phyloP scores from a whole-genome alignment of 2,113 vertebrate genomes.

The Pseudopodoces humilis region DNA sequence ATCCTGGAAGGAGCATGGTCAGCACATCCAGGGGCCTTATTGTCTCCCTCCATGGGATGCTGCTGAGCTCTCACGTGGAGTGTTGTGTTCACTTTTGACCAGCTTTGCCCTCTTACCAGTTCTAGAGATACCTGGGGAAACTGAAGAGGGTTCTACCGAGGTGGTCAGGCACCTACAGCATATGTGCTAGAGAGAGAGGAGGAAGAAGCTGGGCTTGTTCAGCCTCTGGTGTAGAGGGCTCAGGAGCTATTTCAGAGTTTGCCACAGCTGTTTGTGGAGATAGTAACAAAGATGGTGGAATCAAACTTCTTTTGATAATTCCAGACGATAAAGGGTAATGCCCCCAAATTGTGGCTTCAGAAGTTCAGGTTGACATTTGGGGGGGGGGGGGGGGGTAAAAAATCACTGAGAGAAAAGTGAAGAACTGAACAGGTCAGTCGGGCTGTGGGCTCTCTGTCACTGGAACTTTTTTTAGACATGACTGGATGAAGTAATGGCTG shows the following conservation, averaged over 20 bases:
- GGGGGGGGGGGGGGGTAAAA: no score
- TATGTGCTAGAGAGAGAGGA: neutral
- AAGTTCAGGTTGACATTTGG: neutral
- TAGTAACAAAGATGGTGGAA: neutral
- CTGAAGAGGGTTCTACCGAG: neutral
- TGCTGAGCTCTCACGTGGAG: neutral
- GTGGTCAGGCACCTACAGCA: neutral
- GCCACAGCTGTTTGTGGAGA: neutral
- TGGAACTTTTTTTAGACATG: neutral
- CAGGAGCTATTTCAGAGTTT: neutral
- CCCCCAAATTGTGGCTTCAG: neutral
- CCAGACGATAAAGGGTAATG: neutral
- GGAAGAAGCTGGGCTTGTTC: neutral
- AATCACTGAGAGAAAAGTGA: neutral
- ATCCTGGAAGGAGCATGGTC: neutral
- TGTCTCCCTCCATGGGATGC: rapidly evolving
- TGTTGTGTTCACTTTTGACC: neutral
- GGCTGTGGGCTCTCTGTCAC: neutral
- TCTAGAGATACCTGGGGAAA: neutral
- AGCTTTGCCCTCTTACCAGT: neutral
- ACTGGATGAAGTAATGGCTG: neutral
- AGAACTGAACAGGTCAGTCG: neutral
- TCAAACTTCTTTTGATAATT: neutral
- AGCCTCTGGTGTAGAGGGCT: neutral
- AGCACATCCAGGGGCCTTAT: neutral